Conservation (phyloP, 1,140 invertebrate species). For the Drosophila leontia region DNA sequence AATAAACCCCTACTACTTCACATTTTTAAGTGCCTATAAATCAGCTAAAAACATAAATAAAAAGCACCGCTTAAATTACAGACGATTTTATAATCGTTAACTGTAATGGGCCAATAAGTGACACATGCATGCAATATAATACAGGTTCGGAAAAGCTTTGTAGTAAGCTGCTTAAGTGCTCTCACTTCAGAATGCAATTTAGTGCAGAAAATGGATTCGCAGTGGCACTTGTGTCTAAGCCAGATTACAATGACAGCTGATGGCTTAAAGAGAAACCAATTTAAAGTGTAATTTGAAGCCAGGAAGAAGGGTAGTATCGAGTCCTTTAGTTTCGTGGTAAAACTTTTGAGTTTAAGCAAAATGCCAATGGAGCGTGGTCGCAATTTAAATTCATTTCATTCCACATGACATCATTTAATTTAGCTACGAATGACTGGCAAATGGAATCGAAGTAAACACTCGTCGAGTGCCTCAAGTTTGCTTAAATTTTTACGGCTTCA, state of each 20-base stretch:
- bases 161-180: constrained; percentile 62
- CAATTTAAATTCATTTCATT: constrained; percentile 30
- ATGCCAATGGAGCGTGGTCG: constrained; percentile 28
- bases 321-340: not conserved
- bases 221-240: constrained; percentile 30
- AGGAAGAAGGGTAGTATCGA: too few species aligned
- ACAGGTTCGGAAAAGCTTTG: not conserved
- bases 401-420: constrained; percentile 22
- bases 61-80: not conserved
- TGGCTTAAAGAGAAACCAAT: constrained; percentile 50
- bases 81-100: not conserved
- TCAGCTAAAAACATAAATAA: not conserved
- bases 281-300: constrained; percentile 24
- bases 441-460: constrained; percentile 26
- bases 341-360: constrained; percentile 11
- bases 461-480: constrained; percentile 15
- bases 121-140: not conserved
- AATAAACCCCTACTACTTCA: not conserved
- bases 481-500: constrained; percentile 44
- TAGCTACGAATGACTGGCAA: constrained; percentile 7
- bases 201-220: constrained; percentile 46
- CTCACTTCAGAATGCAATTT: constrained; percentile 52
- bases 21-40: not conserved
- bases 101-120: constrained; percentile 19
- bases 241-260: constrained; percentile 23